phyloP scores from a whole-genome alignment of 2,797 vertebrate genomes.

The Sciurus vulgaris region DNA sequence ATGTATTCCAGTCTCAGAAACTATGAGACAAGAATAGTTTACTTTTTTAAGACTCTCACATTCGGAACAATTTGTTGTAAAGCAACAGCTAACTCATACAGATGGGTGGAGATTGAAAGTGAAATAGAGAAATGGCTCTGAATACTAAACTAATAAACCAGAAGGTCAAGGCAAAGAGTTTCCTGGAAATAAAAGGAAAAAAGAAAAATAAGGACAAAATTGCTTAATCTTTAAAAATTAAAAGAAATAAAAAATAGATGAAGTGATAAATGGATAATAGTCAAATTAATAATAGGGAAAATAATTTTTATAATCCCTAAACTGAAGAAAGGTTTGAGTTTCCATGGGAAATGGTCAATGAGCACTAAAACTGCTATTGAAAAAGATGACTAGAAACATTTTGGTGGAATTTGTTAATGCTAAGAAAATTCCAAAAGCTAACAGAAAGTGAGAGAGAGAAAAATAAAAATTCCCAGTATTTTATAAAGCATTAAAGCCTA shows the following conservation, averaged over 20 bases:
- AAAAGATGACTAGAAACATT: background rate
- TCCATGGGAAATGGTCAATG: background rate
- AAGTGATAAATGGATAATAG: background rate
- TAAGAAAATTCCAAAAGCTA: background rate
- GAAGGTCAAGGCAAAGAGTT: background rate
- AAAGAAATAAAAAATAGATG: background rate
- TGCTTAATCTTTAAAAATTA: background rate
- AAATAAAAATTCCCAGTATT: background rate
- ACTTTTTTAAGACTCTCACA: background rate
- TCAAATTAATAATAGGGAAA: constrained; percentile 26
- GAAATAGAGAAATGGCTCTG: background rate
- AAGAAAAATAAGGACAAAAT: background rate
- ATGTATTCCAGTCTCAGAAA: background rate
- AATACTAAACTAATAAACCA: background rate
- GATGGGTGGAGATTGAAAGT: background rate
- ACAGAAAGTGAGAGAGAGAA: background rate
- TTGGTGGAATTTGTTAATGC: background rate
- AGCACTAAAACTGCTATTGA: background rate
- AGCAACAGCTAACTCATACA: background rate
- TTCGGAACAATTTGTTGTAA: constrained; percentile 1
- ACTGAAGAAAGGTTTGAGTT: constrained; percentile 8
- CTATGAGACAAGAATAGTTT: background rate
- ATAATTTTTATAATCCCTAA: background rate
- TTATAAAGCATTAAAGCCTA: constrained; percentile 3
- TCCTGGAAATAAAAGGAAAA: background rate